Evolutionary conservation across 2,797 vertebrate genomes (phyloP).

Genomic region (Meriones psammophilus): DNA sequence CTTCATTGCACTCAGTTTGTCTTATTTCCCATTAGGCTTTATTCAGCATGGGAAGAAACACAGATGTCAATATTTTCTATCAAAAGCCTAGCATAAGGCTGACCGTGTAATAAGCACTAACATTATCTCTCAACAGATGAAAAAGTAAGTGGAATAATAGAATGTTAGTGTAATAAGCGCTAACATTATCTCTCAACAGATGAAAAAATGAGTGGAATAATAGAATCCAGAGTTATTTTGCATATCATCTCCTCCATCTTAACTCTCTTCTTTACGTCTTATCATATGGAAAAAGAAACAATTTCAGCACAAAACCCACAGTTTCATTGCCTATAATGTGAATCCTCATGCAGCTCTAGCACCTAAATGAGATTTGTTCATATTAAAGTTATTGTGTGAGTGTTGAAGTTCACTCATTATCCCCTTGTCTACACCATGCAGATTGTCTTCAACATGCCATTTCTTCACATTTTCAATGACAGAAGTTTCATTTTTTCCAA

Average conservation of each 20-base stretch:
- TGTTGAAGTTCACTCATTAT: neutral
- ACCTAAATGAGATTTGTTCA: neutral
- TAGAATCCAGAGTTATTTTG: neutral
- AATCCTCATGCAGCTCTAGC: neutral
- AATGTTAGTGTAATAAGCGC: neutral
- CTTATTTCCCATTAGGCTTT: neutral
- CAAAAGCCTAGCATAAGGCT: neutral
- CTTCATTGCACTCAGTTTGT: neutral
- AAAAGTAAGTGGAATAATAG: neutral
- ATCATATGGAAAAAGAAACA: neutral
- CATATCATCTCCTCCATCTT: neutral
- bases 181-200: neutral
- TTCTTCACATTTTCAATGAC: neutral
- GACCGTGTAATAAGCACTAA: neutral
- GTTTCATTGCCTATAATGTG: neutral
- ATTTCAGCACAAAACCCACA: neutral
- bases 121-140: neutral
- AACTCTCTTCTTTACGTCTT: neutral
- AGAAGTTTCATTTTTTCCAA: neutral
- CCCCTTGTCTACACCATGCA: neutral
- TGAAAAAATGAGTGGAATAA: neutral
- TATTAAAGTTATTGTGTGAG: neutral
- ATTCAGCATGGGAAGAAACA: neutral
- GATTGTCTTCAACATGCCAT: neutral
- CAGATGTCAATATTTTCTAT: neutral